phyloP scores from a whole-genome alignment of 2,113 vertebrate species.

The Laticauda laticaudata region DNA sequence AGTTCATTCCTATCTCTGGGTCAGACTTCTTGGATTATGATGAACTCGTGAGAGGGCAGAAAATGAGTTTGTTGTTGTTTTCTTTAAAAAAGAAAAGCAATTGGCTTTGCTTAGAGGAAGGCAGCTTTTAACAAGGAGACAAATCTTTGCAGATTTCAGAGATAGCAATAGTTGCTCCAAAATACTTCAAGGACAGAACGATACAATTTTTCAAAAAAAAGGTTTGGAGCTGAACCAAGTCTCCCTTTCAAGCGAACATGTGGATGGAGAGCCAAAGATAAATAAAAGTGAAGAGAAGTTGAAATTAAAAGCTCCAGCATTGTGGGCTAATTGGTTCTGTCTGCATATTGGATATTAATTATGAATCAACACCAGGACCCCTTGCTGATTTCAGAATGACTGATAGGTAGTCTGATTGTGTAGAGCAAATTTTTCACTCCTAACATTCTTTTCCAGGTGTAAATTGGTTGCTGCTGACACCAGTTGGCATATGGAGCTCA shows the following conservation, averaged over 20 bases:
- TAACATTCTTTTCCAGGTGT: constrained; percentile 46
- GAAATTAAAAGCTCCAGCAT: constrained; percentile 30
- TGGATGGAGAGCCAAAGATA: neutral
- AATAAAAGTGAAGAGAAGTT: constrained; percentile 19
- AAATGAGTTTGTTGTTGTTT: neutral
- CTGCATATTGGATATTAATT: constrained; percentile 39
- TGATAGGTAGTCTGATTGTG: constrained; percentile 42
- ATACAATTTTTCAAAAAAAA: neutral
- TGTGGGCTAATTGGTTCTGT: constrained; percentile 27
- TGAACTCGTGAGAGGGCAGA: constrained; percentile 24
- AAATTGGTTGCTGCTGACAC: constrained; percentile 63
- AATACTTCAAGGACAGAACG: neutral
- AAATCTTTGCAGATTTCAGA: neutral
- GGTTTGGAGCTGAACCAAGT: neutral
- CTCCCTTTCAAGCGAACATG: neutral
- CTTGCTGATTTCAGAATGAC: constrained; percentile 50
- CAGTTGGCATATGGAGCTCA: constrained; percentile 47
- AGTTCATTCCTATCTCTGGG: constrained; percentile 30
- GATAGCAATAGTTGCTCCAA: neutral
- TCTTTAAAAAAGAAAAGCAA: neutral
- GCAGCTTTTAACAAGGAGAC: neutral
- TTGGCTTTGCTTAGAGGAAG: constrained; percentile 3
- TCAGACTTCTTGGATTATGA: constrained; percentile 27
- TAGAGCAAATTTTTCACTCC: constrained; percentile 44
- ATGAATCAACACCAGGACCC: constrained; percentile 51